phyloP scores from a whole-genome alignment of 2,113 vertebrate species.

The Tetraodon nigroviridis region DNA sequence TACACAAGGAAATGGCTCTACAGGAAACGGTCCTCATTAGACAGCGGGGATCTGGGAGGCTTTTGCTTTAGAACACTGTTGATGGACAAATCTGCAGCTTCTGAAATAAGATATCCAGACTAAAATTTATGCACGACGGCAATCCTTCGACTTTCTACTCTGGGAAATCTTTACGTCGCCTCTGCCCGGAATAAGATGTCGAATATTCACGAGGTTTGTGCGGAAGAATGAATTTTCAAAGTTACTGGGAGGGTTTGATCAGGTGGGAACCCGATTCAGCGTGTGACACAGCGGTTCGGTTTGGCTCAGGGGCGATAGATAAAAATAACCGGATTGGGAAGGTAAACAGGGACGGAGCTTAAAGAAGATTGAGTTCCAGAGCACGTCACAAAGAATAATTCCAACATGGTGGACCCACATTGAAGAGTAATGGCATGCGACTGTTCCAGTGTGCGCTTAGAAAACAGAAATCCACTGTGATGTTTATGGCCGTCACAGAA shows the following conservation, averaged over 20 bases:
- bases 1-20: conserved; percentile 60
- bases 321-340: conserved; percentile 43
- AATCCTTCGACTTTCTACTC: conserved; percentile 7
- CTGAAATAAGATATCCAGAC: conserved; percentile 9
- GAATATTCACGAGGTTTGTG: conserved; percentile 14
- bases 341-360: conserved; percentile 38
- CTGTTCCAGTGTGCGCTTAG: background rate
- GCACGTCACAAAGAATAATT: too few relatives aligned
- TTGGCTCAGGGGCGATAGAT: conserved; percentile 14
- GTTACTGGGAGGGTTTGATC: conserved; percentile 16
- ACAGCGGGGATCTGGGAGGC: conserved; percentile 24
- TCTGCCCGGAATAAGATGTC: conserved; percentile 23
- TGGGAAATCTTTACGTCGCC: conserved; percentile 13
- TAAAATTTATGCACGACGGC: conserved; percentile 3
- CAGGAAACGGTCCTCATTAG: conserved; percentile 65
- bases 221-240: background rate
- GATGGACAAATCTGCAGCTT: conserved; percentile 3
- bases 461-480: background rate
- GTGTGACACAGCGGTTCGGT: too few relatives aligned
- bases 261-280: background rate
- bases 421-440: too few relatives aligned
- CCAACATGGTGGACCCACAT: too few relatives aligned
- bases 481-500: background rate
- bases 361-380: conserved; percentile 27
- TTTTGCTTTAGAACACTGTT: conserved; percentile 6